phyloP scores from a whole-genome alignment of 2,888 invertebrate genomes.

The Ormyrus thymus region DNA sequence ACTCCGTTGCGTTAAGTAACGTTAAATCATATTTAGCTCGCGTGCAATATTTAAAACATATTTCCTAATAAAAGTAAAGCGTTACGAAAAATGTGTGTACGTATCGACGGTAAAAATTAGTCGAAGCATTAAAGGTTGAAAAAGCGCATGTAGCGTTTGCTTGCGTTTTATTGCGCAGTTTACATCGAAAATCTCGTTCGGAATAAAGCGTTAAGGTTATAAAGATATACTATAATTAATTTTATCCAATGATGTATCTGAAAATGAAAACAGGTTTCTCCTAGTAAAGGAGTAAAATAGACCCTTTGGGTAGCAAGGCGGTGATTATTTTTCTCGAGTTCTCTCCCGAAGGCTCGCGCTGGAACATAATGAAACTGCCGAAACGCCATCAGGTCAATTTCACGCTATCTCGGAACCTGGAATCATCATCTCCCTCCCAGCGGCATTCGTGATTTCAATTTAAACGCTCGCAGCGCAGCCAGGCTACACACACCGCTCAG shows the following conservation, averaged over 20 bases:
- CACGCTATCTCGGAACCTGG: constrained; percentile 35
- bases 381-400: constrained; percentile 53
- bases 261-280: constrained; percentile 42
- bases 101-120: too few relatives aligned
- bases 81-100: too few relatives aligned
- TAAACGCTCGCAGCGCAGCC: constrained; percentile 40
- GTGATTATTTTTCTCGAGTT: constrained; percentile 25
- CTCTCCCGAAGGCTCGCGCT: not conserved
- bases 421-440: constrained; percentile 9
- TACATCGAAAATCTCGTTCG: too few relatives aligned
- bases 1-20: too few relatives aligned
- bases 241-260: not conserved
- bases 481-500: constrained; percentile 1
- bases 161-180: not conserved
- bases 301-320: not conserved
- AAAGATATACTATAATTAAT: constrained; percentile 6
- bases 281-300: constrained; percentile 29
- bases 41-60: too few relatives aligned
- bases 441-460: constrained; percentile 48
- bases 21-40: too few relatives aligned
- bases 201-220: not conserved
- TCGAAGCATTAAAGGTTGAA: too few relatives aligned
- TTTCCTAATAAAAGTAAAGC: too few relatives aligned
- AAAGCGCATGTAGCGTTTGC: too few relatives aligned
- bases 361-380: constrained; percentile 39